A percentile compares a stretch with the other conserved stretches of the same genome.
Conservation (phyloP, 2,888 invertebrate species). For the Barypeithes pellucidus region DNA sequence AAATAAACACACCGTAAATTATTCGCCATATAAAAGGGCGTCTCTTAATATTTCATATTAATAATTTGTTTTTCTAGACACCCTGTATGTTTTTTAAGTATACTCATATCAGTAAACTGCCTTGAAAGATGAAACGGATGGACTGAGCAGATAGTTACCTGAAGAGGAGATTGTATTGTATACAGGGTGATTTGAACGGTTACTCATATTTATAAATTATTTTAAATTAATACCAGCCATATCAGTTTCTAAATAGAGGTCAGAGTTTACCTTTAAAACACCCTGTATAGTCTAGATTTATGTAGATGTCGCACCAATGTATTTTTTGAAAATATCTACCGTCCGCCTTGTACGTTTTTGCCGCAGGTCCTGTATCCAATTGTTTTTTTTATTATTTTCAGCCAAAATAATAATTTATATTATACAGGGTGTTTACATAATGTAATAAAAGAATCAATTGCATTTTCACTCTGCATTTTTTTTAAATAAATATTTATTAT, state of each 20-base stretch:
- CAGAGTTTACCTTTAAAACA: conserved; percentile 25
- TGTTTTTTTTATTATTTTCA: not conserved
- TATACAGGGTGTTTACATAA: conserved; percentile 21
- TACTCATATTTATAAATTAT: not conserved
- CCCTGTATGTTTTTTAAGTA: conserved; percentile 31
- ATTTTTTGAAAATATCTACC: conserved; percentile 30
- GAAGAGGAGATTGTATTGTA: conserved; percentile 47
- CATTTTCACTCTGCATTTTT: conserved; percentile 23
- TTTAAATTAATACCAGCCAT: not conserved
- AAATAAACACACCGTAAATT: too few species aligned
- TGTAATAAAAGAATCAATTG: not conserved
- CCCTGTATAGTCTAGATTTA: conserved; percentile 31
- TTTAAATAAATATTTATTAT: too few species aligned
- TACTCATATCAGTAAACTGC: conserved; percentile 54
- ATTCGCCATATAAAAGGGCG: too few species aligned
- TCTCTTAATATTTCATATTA: too few species aligned
- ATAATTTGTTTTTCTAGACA: conserved; percentile 5
- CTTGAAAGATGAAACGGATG: conserved; percentile 56
- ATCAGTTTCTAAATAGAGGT: conserved; percentile 5
- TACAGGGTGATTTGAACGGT: conserved; percentile 36
- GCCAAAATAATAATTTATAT: not conserved
- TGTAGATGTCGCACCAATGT: conserved; percentile 43
- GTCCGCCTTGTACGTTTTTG: conserved; percentile 31
- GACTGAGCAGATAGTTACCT: conserved; percentile 56
- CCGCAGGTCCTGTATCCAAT: conserved; percentile 8